Evolutionary conservation across 2,888 invertebrate species (phyloP), one percentile per base, ranked within the genome.

Genomic region (Dynastes hyllus): DNA sequence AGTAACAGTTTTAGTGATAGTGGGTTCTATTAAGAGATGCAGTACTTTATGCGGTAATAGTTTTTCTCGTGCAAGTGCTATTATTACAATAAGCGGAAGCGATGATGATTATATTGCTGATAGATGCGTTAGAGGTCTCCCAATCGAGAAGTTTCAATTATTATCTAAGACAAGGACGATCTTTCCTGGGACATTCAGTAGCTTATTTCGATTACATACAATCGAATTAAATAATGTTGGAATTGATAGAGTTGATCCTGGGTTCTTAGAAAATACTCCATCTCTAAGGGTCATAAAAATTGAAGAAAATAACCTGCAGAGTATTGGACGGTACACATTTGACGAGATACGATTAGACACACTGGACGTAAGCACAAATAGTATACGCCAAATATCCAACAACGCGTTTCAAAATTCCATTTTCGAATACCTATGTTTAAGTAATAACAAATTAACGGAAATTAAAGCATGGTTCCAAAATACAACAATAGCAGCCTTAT

Each of bases 231-330:
- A 75, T 50, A 61, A 61, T 22, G 58, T 40, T 13, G 61, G 37
- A 13, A 75, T 75, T 61, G 13, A 5, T n/a, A 22, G 16, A n/a
- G 61, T 75, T 16, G 73, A 75, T 61, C 61, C 73, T 27, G 73
- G 73, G 11, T 75, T 75, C n/a, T 27, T 75, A 50, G 61, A 75
- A 45, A 75, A 75, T 45, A 75, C 73, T 29, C 73, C 73, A 2
- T 37, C 27, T 8, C 9, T 75, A 45, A 61, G 61, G 61, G 22
- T 1, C 29, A 75, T 75, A 2, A 75, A 75, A 61, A 50, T 75
- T 9, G 73, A 61, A 63, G 9, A n/a, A 11, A 75, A 75, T 27
- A 61, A 22, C 16, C 27, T 75, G 22, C 55, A 75, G 27, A 13
- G 8, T 3, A 75, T 75, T 5, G 45, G n/a, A 45, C 37, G 61